Evolutionary conservation across 1,140 invertebrate genomes (phyloP), one percentile per base, ranked within the genome.

Genomic region (Bombus terrestris): DNA sequence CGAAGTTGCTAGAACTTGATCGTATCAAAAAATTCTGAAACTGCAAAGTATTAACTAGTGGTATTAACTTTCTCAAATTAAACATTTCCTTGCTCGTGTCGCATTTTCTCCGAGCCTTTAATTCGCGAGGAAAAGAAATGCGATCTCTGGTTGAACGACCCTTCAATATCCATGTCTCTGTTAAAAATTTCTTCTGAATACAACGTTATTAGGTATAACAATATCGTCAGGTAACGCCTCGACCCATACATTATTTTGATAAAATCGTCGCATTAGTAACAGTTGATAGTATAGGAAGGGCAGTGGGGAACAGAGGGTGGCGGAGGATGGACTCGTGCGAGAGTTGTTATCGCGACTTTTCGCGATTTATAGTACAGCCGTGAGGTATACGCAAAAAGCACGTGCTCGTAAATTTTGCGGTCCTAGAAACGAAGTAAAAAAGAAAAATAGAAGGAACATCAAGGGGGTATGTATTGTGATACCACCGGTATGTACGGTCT

Each of bases 331-430:
- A 86, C 81, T 86, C 81, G 81, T 72, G 81, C 73, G 41, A 86
- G 74, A 86, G 74, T 86, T 79, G 74, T 86, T 86, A 86, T 86
- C 85, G 68, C 69, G 81, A 83, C 81, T 73, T 73, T 83, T 72
- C 85, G 85, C 85, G 79, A 86, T 86, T 86, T 86, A 86, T 86
- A 83, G 81, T 68, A 57, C 68, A 59, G 73, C 73, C 72, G 73
- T 83, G 85, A 86, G 85, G 41, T 86, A 86, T 86, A 86, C 85
- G 85, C 85, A 86, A 86, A 86, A 86, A 86, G 80, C 85, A 86
- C 81, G 85, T 28, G 43, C 79, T 62, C 73, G 80, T 83, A 86
- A 86, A 83, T 83, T 81, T 57, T 35, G 22, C 39, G 53, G 25
- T 28, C 64, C 15, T 68, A 53, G 64, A 82, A 86, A 75, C 74